Base-by-base conservation (phyloP, 2,113 vertebrate genomes). In the Oncorhynchus keta region DNA sequence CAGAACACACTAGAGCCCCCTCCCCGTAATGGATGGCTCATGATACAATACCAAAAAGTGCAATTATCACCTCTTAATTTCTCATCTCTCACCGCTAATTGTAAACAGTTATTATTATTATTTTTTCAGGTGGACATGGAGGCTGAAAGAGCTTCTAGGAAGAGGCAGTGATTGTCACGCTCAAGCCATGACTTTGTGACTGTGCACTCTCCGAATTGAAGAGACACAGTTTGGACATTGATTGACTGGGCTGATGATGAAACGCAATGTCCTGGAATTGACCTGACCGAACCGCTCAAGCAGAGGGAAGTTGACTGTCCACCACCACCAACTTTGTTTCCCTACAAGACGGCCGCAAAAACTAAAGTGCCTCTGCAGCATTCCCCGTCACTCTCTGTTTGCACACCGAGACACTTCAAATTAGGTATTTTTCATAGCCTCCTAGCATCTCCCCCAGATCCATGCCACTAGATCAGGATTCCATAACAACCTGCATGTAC, bases 1-100 rank as follows among this genome's bases (percentile, higher is more conserved):
- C 89, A 92, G 74, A 20, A 75, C 80, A 86, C 87, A 76, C 92
- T 83, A 86, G 68, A 65, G 67, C 77, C 72, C 79, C 76, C 72
- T 20, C 72, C 45, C 9, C 61, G 28, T 78, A 72, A 72, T 48
- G 62, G 59, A 78, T 49, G 16, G n/a, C 57, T 72, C 51, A 16
- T 32, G 61, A 71, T 48, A 65, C 59, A 65, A 64, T 28, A 57
- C 57, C 35, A 45, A 77, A 78, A 51, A 32, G 70, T 39, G 45
- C 59, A 48, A 72, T 72, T 66, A 72, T 65, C 70, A 39, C 20
- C 13, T 11, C 49, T 32, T 18, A 24, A 73, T 14, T 35, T 72
- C 68, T 32, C 39, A 66, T 66, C 11, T 13, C 30, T 55, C 22
- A 24, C 13, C 1, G 7, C 45, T 67, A 78, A 73, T 72, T 72